These are phyloP conservation scores for Corbicula japonica DNA, from an alignment of 2,888 invertebrate genomes.

Conservation along the genomic window DNA sequence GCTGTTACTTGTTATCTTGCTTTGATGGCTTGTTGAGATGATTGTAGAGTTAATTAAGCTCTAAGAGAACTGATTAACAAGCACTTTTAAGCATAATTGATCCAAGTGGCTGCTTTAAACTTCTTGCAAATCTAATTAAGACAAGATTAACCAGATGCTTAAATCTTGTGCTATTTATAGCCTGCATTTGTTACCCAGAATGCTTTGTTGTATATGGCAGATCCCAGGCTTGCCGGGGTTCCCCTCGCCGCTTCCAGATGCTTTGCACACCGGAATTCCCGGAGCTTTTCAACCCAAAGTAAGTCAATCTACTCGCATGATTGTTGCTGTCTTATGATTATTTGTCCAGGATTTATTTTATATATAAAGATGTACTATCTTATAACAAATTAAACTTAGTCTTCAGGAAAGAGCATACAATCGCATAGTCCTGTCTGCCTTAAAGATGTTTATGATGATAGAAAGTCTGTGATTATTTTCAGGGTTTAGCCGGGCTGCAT, in stretches of 20 bases:
- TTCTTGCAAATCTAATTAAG: conserved; percentile 8
- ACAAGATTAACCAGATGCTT: conserved; percentile 16
- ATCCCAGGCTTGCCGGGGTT: conserved; percentile 73
- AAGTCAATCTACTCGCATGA: too few relatives aligned
- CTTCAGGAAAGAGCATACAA: too few relatives aligned
- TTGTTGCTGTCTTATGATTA: too few relatives aligned
- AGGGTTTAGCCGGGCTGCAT: conserved; percentile 62
- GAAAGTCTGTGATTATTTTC: conserved; percentile 33
- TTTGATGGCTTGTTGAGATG: conserved; percentile 13
- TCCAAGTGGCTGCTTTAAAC: conserved; percentile 4
- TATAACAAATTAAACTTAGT: too few relatives aligned
- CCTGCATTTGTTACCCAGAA: conserved; percentile 39
- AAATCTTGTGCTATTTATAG: conserved; percentile 30
- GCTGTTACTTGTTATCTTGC: conserved; percentile 5
- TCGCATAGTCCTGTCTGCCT: too few relatives aligned
- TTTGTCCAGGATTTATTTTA: too few relatives aligned
- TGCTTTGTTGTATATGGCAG: conserved; percentile 55
- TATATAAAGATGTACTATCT: too few relatives aligned
- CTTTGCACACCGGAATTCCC: conserved; percentile 77
- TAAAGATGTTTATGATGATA: too few relatives aligned
- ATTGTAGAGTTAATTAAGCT: conserved; percentile 17
- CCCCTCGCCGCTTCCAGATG: conserved; percentile 76
- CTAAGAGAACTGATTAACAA: conserved; percentile 20
- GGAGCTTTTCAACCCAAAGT: conserved; percentile 84
- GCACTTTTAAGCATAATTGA: conserved; percentile 18